Conservation (phyloP, 2,888 invertebrate genomes). For the Drosophila lutescens region DNA sequence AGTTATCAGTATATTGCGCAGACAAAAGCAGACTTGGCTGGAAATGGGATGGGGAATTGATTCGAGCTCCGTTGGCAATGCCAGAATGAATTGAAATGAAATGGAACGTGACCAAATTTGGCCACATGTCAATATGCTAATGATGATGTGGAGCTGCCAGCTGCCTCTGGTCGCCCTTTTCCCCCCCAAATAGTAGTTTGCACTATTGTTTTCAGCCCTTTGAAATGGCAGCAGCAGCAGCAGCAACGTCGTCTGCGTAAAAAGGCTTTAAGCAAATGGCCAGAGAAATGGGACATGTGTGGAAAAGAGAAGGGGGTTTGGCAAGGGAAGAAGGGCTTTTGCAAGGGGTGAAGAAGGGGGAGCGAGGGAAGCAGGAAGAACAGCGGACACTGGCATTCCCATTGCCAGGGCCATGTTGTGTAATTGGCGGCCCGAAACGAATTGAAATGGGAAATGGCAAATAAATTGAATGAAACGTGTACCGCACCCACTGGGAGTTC, state of each 20-base stretch:
- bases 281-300: slow-evolving; percentile 20
- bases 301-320: background rate
- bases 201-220: slow-evolving; percentile 18
- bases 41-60: slow-evolving; percentile 58
- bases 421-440: slow-evolving; percentile 77
- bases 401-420: slow-evolving; percentile 58
- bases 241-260: slow-evolving; percentile 19
- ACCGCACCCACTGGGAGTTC: slow-evolving; percentile 31
- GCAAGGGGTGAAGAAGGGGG: background rate
- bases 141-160: slow-evolving; percentile 52
- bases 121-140: slow-evolving; percentile 79
- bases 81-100: slow-evolving; percentile 68
- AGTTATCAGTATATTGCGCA: slow-evolving; percentile 51
- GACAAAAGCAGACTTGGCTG: slow-evolving; percentile 1
- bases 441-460: slow-evolving; percentile 77
- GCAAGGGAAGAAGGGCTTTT: background rate
- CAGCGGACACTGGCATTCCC: slow-evolving; percentile 15
- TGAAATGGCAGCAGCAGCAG: background rate
- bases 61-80: slow-evolving; percentile 54
- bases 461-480: slow-evolving; percentile 78
- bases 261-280: slow-evolving; percentile 50
- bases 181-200: slow-evolving; percentile 1
- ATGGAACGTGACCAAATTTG: slow-evolving; percentile 77
- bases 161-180: background rate
- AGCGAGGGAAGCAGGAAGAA: background rate